phyloP scores from a whole-genome alignment of 2,113 vertebrate species.

The Nibea albiflora region DNA sequence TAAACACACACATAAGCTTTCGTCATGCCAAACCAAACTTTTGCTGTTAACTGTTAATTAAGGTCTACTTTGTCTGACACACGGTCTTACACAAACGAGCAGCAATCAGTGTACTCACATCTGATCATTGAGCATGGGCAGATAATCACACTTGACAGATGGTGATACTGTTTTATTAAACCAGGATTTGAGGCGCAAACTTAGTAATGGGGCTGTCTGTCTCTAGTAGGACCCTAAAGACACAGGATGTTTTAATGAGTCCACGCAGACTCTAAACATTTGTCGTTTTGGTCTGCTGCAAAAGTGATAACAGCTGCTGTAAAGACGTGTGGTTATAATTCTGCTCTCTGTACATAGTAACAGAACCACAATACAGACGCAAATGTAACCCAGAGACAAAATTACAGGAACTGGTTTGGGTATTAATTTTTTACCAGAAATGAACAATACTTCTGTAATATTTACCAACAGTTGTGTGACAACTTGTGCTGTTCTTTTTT shows the following conservation, averaged over 20 bases:
- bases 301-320: conserved; percentile 27
- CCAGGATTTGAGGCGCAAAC: neutral
- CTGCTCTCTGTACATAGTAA: neutral
- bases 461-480: neutral
- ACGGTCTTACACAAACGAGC: neutral
- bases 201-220: neutral
- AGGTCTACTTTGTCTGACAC: neutral
- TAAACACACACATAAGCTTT: neutral
- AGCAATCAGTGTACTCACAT: neutral
- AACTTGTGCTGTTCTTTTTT: neutral
- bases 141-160: neutral
- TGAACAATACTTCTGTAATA: neutral
- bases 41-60: neutral
- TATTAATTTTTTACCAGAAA: conserved; percentile 27
- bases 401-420: conserved; percentile 29
- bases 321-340: conserved; percentile 10
- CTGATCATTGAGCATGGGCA: neutral
- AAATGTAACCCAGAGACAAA: neutral
- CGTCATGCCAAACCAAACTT: neutral
- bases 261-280: neutral
- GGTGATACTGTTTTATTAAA: neutral
- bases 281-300: neutral
- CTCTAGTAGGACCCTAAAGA: neutral
- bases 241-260: conserved; percentile 6
- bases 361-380: conserved; percentile 19